Evolutionary conservation across 1,140 invertebrate species (phyloP).

Genomic region (Bicyclus anynana): DNA sequence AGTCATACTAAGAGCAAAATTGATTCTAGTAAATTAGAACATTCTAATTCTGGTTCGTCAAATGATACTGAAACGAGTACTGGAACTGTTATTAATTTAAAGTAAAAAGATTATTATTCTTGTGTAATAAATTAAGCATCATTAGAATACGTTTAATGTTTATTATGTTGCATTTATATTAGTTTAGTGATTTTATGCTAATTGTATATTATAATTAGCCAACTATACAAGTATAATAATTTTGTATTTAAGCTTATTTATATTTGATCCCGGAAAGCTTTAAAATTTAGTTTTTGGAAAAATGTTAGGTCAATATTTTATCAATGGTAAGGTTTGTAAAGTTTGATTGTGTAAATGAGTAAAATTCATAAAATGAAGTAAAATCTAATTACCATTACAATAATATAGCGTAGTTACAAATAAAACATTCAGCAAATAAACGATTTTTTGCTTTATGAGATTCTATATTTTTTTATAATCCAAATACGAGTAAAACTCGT

Average conservation of each 20-base stretch:
- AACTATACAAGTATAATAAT: background rate
- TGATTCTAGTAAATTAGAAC: slow-evolving; percentile 59
- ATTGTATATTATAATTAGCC: background rate
- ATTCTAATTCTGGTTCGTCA: slow-evolving; percentile 73
- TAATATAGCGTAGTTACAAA: too few relatives aligned
- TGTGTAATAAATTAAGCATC: background rate
- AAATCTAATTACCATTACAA: background rate
- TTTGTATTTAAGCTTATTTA: background rate
- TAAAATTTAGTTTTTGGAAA: slow-evolving; percentile 3
- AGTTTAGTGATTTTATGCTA: background rate
- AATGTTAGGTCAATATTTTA: too few relatives aligned
- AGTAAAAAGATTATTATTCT: slow-evolving; percentile 4
- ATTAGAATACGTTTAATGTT: background rate
- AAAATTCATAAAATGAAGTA: background rate
- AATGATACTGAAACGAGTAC: slow-evolving; percentile 75
- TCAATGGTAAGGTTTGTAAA: background rate
- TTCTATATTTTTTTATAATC: too few relatives aligned
- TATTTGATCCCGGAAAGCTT: background rate
- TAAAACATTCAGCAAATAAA: too few relatives aligned
- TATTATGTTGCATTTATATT: background rate
- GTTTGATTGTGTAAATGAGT: too few relatives aligned
- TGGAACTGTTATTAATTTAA: slow-evolving; percentile 67
- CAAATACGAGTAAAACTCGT: too few relatives aligned
- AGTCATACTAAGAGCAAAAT: slow-evolving; percentile 43
- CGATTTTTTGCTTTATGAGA: too few relatives aligned